Evolutionary conservation across 2,113 vertebrate species (phyloP), one percentile per base, ranked within the genome.

Genomic region (Colaptes auratus): DNA sequence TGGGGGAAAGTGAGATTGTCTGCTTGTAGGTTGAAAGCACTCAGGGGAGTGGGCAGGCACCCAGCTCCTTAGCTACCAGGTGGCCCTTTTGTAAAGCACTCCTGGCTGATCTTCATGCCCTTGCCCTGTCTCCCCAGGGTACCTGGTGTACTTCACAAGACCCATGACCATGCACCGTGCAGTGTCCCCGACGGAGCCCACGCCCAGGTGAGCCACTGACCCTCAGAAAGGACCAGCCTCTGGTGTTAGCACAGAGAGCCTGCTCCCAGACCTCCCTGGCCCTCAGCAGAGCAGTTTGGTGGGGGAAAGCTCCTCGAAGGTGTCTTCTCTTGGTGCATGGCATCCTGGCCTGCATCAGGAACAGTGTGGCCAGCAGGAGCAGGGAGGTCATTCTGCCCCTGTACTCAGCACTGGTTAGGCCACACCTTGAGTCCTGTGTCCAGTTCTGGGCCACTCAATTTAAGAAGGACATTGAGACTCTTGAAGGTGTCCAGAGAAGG

Each of bases 121-220:
- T 61, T 61, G 23, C 96, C 10, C 86, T 86, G 31, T 96, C 60
- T 92, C 60, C 69, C 9, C 96, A 99, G 99, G 99, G 53, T 99
- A 98, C 80, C 96, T 99, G 95, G 99, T 99, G 30, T 99, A 99
- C 91, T 99, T 99, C 97, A 99, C 99, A 0, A 98, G 99, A 55
- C 99, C 99, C 9, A 99, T 99, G 98, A 99, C 98, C 12, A 99
- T 99, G 98, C 99, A 99, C 96, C 98, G 99, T 2, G 98, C 98
- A 0, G 98, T 97, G 70, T 99, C 99, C 7, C 98, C 98, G 0
- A 99, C 99, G 4, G 99, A 99, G 82, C 99, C 99, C 59, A 99
- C 99, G 0, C 99, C 99, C 33, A 98, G 99, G 99, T 99, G 94
- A 95, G 96, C 8, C 8, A 7, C 2, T 0, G 44, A 1, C 1